phyloP scores from a whole-genome alignment of 2,888 invertebrate genomes.

The Athetis lepigone region DNA sequence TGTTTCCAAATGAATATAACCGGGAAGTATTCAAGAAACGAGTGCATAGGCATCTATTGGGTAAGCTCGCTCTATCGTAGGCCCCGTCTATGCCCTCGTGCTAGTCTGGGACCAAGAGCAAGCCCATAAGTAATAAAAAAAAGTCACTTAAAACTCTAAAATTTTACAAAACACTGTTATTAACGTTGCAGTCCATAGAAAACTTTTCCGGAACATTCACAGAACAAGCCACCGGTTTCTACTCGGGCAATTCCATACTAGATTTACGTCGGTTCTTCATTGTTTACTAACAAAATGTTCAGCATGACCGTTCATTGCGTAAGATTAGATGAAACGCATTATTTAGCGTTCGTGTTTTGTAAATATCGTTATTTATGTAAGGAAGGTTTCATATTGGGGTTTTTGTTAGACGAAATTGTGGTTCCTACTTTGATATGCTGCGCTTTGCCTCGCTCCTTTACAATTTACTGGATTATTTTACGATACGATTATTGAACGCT shows the following conservation, averaged over 20 bases:
- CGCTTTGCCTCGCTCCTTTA: no score
- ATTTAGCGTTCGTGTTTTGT: conserved; percentile 56
- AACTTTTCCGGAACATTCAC: neutral
- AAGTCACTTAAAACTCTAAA: no score
- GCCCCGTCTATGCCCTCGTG: no score
- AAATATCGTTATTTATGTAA: conserved; percentile 52
- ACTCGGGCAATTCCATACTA: conserved; percentile 25
- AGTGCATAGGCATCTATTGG: no score
- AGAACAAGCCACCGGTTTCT: conserved; percentile 29
- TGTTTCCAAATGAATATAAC: no score
- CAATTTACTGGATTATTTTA: no score
- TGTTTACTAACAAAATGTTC: conserved; percentile 59
- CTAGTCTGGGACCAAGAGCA: no score
- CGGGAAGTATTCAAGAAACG: no score
- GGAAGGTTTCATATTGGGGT: conserved; percentile 7
- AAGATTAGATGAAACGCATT: conserved; percentile 44
- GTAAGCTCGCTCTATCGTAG: no score
- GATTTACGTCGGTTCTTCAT: neutral
- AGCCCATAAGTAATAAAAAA: no score
- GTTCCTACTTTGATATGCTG: no score
- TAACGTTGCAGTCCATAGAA: neutral
- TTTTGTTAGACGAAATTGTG: neutral
- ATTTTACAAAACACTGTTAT: neutral
- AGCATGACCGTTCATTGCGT: conserved; percentile 47
- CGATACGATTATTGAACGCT: no score